Evolutionary conservation across 2,888 invertebrate genomes (phyloP).

Genomic region (Cryptocephalus moraei): DNA sequence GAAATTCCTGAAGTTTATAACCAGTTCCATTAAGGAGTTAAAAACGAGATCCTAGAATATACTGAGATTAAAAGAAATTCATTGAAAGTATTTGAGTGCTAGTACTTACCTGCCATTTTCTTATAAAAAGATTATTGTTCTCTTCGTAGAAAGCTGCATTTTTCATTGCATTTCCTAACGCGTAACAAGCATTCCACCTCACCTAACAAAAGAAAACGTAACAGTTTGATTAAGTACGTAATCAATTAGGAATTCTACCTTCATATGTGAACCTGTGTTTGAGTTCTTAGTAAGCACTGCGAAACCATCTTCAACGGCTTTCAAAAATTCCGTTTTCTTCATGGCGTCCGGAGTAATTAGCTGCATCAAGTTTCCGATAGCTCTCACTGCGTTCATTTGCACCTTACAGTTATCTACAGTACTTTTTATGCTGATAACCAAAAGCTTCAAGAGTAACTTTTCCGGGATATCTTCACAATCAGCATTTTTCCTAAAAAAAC

Average conservation of each 20-base stretch:
- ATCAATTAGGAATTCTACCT: constrained; percentile 40
- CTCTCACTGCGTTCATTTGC: constrained; percentile 69
- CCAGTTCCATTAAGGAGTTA: constrained; percentile 51
- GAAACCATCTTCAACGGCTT: constrained; percentile 50
- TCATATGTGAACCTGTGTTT: constrained; percentile 63
- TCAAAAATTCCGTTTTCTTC: constrained; percentile 41
- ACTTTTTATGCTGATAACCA: constrained; percentile 53
- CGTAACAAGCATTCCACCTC: constrained; percentile 88
- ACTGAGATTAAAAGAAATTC: not conserved
- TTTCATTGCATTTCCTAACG: constrained; percentile 69
- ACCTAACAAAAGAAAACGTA: constrained; percentile 39
- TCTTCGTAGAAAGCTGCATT: constrained; percentile 43
- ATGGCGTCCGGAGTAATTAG: constrained; percentile 47
- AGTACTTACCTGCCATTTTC: constrained; percentile 41
- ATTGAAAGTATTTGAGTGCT: not conserved
- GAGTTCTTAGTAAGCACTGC: constrained; percentile 59
- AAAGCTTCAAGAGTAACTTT: constrained; percentile 55
- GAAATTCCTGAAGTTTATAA: constrained; percentile 68
- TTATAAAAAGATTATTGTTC: constrained; percentile 2
- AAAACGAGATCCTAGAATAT: constrained; percentile 50
- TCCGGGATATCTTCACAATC: constrained; percentile 48
- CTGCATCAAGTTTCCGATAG: constrained; percentile 69
- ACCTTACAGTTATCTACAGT: constrained; percentile 55
- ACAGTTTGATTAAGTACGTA: not conserved
- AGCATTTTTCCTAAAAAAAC: constrained; percentile 4